A percentile compares a stretch with the other conserved stretches of the same genome.
phyloP scores from a whole-genome alignment of 2,888 invertebrate genomes.

The Hemithea aestivaria region DNA sequence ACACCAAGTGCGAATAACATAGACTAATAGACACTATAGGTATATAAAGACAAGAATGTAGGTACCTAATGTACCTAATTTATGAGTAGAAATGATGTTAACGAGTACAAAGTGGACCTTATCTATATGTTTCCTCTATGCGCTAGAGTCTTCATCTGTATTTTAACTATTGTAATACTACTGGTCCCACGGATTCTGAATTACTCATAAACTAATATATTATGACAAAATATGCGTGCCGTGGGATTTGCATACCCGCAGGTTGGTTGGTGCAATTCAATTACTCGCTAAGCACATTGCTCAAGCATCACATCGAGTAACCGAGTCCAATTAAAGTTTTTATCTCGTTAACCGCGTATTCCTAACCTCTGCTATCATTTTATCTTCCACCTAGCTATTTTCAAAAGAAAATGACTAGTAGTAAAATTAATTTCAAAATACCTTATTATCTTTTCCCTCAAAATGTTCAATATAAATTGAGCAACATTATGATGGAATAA shows the following conservation, averaged over 20 bases:
- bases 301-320: slow-evolving; percentile 22
- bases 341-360: slow-evolving; percentile 27
- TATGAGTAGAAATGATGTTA: too few species aligned
- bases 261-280: slow-evolving; percentile 20
- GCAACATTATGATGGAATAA: slow-evolving; percentile 74
- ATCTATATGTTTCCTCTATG: too few species aligned
- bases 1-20: too few species aligned
- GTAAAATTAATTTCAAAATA: slow-evolving; percentile 57
- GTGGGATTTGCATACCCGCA: slow-evolving; percentile 35
- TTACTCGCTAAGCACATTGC: slow-evolving; percentile 18
- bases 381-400: slow-evolving; percentile 67
- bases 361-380: slow-evolving; percentile 39
- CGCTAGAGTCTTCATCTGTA: background rate
- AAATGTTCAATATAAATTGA: slow-evolving; percentile 72
- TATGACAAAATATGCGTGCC: slow-evolving; percentile 24
- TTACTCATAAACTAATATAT: slow-evolving; percentile 38
- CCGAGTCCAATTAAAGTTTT: slow-evolving; percentile 13
- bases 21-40: too few species aligned
- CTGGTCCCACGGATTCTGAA: slow-evolving; percentile 61
- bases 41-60: too few species aligned
- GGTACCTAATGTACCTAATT: too few species aligned
- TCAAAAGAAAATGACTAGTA: slow-evolving; percentile 76
- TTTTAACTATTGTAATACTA: slow-evolving; percentile 40
- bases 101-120: too few species aligned
- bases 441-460: slow-evolving; percentile 60